phyloP scores from a whole-genome alignment of 2,888 invertebrate species.

The Imbricaverruca yamaguchii region DNA sequence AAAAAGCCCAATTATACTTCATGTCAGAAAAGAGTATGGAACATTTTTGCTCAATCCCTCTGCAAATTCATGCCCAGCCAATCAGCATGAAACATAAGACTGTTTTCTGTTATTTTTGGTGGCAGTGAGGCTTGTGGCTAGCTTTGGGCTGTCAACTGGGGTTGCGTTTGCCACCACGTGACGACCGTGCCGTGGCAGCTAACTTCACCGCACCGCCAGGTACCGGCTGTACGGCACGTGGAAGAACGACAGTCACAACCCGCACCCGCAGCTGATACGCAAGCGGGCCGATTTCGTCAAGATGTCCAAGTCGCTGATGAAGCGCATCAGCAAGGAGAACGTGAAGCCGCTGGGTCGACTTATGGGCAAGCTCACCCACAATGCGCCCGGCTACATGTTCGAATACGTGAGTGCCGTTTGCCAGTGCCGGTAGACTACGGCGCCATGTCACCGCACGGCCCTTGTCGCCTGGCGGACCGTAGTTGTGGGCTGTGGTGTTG shows the following conservation, averaged over 20 bases:
- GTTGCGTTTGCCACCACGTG: too few species aligned
- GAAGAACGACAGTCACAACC: constrained; percentile 81
- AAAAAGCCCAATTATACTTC: too few species aligned
- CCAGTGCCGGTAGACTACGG: background rate
- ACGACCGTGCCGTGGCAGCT: too few species aligned
- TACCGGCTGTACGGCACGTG: constrained; percentile 82
- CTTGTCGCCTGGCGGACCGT: too few species aligned
- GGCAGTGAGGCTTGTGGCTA: too few species aligned
- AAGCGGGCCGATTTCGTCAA: constrained; percentile 81
- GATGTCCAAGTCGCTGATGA: constrained; percentile 92
- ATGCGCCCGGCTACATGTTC: constrained; percentile 89
- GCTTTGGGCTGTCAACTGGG: too few species aligned
- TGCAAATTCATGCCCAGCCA: too few species aligned
- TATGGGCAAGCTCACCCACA: constrained; percentile 94
- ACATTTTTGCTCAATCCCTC: too few species aligned
- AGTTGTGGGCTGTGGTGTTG: too few species aligned
- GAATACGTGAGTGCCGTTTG: constrained; percentile 67
- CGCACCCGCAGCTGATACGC: constrained; percentile 74
- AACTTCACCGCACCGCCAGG: constrained; percentile 41
- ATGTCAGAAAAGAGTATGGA: too few species aligned
- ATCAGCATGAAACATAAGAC: too few species aligned
- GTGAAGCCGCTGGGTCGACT: constrained; percentile 92
- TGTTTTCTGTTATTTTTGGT: too few species aligned
- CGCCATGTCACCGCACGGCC: background rate
- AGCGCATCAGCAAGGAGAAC: constrained; percentile 94